Base-by-base conservation (phyloP, 2,888 invertebrate genomes). In the Ganaspis brasiliensis region DNA sequence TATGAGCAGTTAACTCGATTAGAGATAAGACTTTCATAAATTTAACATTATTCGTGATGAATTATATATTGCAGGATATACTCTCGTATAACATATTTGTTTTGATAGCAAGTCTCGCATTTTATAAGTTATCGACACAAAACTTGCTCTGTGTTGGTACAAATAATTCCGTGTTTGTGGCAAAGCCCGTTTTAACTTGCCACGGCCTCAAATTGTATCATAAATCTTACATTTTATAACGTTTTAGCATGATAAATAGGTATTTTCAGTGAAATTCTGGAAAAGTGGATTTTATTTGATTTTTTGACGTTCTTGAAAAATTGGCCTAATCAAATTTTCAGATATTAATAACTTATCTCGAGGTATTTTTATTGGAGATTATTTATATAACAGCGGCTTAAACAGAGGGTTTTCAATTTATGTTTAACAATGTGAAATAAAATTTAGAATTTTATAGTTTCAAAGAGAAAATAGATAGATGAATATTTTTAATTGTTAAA, bases 21-120 rank as follows among this genome's bases (percentile, higher is more conserved):
- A 85, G 84, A 84, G 84, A 81, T 84, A 78, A 74, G 78, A 74
- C 77, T 82, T 81, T 82, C 80, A 82, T 84, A 81, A 81, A 81
- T 79, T 78, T 73, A 75, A 75, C 73, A 78, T 78, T 67, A 24
- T 45, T 67, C 67, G 40, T 45, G 24, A 67, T 45, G 24, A 67
- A 67, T 67, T 67, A 63, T 63, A 21, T 24, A 67, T 40, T 67
- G 67, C 21, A 21, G 21, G 45, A 67, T 45, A 67, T 24, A 31
- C 19, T 21, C 40, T 67, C 31, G n/a, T n/a, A 24, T 49, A 49
- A 49, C 61, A 40, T 40, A 67, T 67, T 67, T 40, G 24, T 45
- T 21, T 40, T 37, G 45, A 67, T 67, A 45, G 8, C 19, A 21
- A 57, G 14, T 26, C 16, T 57, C 57, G n/a, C 26, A 24, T n/a